These are phyloP conservation scores for Rhinatrema bivittatum DNA, from an alignment of 2,797 vertebrate genomes.

Conservation along the genomic window DNA sequence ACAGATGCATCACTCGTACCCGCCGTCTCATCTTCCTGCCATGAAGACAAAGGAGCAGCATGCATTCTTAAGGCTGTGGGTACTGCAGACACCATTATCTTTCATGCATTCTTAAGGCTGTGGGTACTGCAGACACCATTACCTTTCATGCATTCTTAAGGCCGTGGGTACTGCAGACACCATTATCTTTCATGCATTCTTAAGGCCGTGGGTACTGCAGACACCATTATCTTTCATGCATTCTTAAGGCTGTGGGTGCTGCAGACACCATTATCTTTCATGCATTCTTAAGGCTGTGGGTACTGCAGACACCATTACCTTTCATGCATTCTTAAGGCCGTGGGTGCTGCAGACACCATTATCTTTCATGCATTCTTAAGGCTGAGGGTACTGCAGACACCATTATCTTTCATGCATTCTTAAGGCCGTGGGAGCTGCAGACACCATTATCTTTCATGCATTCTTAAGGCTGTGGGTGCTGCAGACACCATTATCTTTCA, in stretches of 20 bases:
- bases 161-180: neutral
- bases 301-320: neutral
- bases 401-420: too few relatives aligned
- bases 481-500: neutral
- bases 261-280: neutral
- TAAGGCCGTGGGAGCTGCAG: neutral
- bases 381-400: neutral
- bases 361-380: too few relatives aligned
- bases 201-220: neutral
- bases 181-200: too few relatives aligned
- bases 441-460: neutral
- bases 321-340: too few relatives aligned
- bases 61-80: too few relatives aligned
- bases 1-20: conserved; percentile 76
- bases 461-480: too few relatives aligned
- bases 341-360: neutral
- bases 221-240: neutral
- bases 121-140: neutral
- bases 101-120: too few relatives aligned
- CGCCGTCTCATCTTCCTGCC: conserved; percentile 70
- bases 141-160: too few relatives aligned
- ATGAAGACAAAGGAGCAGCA: conserved; percentile 1
- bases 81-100: neutral
- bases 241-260: too few relatives aligned
- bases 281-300: too few relatives aligned